Base-by-base conservation (phyloP, 2,888 invertebrate genomes). In the Drosophila pseudotakahashii region DNA sequence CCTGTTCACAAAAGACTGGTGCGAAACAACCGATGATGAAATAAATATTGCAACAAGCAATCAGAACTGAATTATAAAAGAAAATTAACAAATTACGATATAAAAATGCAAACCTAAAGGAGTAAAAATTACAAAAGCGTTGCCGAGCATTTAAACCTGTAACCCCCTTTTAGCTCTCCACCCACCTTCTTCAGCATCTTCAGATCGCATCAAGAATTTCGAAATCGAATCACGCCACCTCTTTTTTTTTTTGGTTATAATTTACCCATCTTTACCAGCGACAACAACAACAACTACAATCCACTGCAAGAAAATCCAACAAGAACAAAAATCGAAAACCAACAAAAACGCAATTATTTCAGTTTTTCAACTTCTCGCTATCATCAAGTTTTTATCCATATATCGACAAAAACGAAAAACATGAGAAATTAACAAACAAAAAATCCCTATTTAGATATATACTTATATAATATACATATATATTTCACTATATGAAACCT, bases 401-500 rank as follows among this genome's bases (percentile, higher is more conserved):
- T 62, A 42, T 14, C 34, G 19, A 52, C 19, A 55, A 62, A 34
- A 61, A 62, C 11, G 45, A 5, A 57, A 50, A 39, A 72, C 19
- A 54, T 41, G 55, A 48, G 47, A 44, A 52, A 34, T 16, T 16
- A 11, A 16, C 6, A 23, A 53, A 30, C 7, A 44, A 53, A 36
- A 42, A 36, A 69, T 48, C 64, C 60, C 68, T 72, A 53, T 59
- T 70, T 51, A 76, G 61, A 70, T 52, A 73, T 52, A 73, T 70
- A 70, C 60, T 74, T 37, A 60, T 71, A 75, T 71, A 75, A 67
- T 64, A 64, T 68, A 77, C 58, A 72, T 67, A 62, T 71, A 71
- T 62, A 57, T 72, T 71, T 79, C 77, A 81, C 67, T 77, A 78
- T 68, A 76, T 78, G 52, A 72, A 74, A 64, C 71, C 70, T 73